Conservation (phyloP, 2,888 invertebrate species). For the Eupithecia inturbata region DNA sequence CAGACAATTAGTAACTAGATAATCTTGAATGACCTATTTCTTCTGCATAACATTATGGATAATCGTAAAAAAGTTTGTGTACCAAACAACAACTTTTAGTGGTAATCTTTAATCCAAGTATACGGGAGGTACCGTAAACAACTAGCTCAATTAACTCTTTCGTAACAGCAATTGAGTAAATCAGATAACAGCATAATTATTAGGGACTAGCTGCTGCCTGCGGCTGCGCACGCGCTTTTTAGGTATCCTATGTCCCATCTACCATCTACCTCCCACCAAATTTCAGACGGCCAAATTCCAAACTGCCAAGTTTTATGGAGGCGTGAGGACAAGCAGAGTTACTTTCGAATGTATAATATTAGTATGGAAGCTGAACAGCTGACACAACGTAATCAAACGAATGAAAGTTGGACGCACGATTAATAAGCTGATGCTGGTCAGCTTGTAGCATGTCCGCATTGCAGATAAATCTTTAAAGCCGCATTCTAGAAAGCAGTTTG, state of each 20-base stretch:
- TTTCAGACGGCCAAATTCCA: no score
- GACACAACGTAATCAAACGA: constrained; percentile 27
- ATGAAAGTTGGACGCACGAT: constrained; percentile 28
- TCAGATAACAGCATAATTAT: constrained; percentile 32
- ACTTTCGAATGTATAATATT: no score
- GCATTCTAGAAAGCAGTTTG: background rate
- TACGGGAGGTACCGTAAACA: background rate
- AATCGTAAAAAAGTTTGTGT: background rate
- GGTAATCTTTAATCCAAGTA: background rate
- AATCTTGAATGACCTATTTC: no score
- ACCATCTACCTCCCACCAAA: no score
- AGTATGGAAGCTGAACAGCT: constrained; percentile 15
- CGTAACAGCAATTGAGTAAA: constrained; percentile 28
- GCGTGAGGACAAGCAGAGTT: no score
- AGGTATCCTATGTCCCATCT: no score
- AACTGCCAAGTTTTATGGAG: no score
- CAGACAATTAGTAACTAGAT: no score
- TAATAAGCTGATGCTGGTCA: constrained; percentile 8
- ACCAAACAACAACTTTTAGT: background rate
- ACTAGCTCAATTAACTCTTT: constrained; percentile 27
- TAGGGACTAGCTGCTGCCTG: no score
- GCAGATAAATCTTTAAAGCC: background rate
- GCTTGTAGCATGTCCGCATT: background rate
- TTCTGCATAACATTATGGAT: background rate
- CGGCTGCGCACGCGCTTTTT: no score